Base-by-base conservation (phyloP, 2,113 vertebrate species). In the Oncorhynchus clarkii region DNA sequence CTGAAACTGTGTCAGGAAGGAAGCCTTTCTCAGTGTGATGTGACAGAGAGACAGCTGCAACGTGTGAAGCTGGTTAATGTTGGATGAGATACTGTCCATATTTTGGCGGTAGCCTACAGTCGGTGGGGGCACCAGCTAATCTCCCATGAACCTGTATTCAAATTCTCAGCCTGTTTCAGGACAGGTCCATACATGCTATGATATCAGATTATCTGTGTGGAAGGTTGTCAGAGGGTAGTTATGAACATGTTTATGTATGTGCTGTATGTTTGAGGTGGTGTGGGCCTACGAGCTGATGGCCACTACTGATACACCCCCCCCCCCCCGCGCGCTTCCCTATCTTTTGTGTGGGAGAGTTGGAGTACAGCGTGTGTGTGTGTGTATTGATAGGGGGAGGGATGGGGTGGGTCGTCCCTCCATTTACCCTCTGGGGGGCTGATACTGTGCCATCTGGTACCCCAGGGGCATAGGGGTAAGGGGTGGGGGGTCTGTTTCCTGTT, bases 381-480 rank as follows among this genome's bases (percentile, higher is more conserved):
- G 81, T 82, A 81, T 71, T 71, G 85, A 88, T 79, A 89, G 88
- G 86, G 62, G 16, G 5, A 7, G 49, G 26, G 24, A 24, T 8
- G 27, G 2, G 51, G 29, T n/a, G 51, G 20, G 87, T 86, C 84
- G 86, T 74, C 70, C 48, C 34, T 34, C 86, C 84, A 84, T 87
- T 90, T 88, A 82, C 85, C 86, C 91, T 88, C 80, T 81, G 87
- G 89, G 92, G 88, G 86, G 80, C 86, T 91, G 83, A 88, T 90
- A 89, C 83, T 85, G 82, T 92, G 89, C 92, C 92, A 93, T 91
- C 91, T 92, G 91, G 90, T 89, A 89, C 80, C 84, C 87, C 84
- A 81, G 78, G 85, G 78, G 75, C 79, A 89, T 84, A 88, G 89
- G 88, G 80, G 85, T 82, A 85, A 84, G 87, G 79, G 86, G 77